Base-by-base conservation (phyloP, 2,888 invertebrate genomes). In the Dysmachus trigonus region DNA sequence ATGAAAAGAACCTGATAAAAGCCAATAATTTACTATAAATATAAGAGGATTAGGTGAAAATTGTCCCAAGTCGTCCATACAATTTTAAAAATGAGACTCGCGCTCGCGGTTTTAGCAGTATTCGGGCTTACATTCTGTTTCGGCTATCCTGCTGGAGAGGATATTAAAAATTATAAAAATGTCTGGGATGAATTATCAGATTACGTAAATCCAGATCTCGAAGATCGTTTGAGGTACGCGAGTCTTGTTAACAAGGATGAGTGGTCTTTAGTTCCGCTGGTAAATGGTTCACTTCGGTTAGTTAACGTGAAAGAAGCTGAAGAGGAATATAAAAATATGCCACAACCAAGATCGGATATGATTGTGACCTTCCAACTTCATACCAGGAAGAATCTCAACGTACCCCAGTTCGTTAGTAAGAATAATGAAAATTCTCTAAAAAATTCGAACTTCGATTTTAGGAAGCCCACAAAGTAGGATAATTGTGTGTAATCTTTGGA, bases 381-480 rank as follows among this genome's bases (percentile, higher is more conserved):
- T 15, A 83, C 83, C 7, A 62, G 38, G 35, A 2, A 13, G 6
- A 38, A 35, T 27, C 22, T 18, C n/a, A 15, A 62, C 22, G 13
- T 10, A n/a, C 53, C 53, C 13, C 71, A 83, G 27, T 13, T 35
- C 1, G 22, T 83, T 22, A 15, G 6, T 18, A 5, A 15, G 1
- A 35, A 35, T 13, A 71, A 71, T 15, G 7, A 8, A 5, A 15
- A 13, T 5, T 18, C 35, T 1, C 7, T 83, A 7, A n/a, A 10
- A 27, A 33, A 22, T 35, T 73, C 84, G 18, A 41, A 73, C 22
- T 84, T 84, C 31, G 72, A 84, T 47, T n/a, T 30, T 0, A 41
- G 18, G 22, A 72, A 73, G 15, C 84, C 84, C 6, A 72, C 84
- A 41, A 84, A 71, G 84, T 84, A 18, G 33, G 62, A 62, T 22